Conservation (phyloP, 1,140 invertebrate species). For the Asbolus verrucosus region DNA sequence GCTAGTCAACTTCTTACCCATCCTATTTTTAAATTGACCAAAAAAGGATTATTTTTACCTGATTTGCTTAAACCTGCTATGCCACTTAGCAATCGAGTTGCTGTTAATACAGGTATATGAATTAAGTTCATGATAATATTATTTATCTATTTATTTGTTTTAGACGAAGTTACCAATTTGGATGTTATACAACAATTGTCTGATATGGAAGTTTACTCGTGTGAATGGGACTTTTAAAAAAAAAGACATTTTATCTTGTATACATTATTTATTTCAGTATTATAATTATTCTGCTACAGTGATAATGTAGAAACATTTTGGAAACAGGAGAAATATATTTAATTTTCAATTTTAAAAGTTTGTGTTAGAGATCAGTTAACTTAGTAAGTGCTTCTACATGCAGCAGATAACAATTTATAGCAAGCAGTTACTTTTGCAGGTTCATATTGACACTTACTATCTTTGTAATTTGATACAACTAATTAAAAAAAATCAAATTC, state of each 20-base stretch:
- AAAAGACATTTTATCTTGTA: slow-evolving; percentile 2
- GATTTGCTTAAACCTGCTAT: slow-evolving; percentile 69
- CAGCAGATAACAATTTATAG: neutral
- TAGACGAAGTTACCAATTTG: slow-evolving; percentile 64
- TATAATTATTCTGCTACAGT: slow-evolving; percentile 10
- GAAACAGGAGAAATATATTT: neutral
- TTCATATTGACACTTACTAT: slow-evolving; percentile 5
- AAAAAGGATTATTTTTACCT: slow-evolving; percentile 63
- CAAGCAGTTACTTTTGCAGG: slow-evolving; percentile 10
- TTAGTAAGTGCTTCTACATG: neutral
- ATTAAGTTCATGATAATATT: too few relatives aligned
- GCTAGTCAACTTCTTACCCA: slow-evolving; percentile 77
- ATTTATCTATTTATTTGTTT: slow-evolving; percentile 51
- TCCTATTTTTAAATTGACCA: slow-evolving; percentile 79
- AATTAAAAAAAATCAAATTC: neutral
- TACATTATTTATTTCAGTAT: slow-evolving; percentile 38
- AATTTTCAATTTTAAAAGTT: neutral
- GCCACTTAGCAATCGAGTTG: slow-evolving; percentile 67
- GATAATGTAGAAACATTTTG: slow-evolving; percentile 11
- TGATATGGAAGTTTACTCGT: slow-evolving; percentile 64
- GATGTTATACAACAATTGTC: slow-evolving; percentile 63
- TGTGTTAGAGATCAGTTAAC: too few relatives aligned
- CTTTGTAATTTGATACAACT: neutral
- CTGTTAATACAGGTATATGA: slow-evolving; percentile 63
- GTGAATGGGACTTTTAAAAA: slow-evolving; percentile 67